These are phyloP conservation scores for Dasyurus viverrinus DNA, from an alignment of 2,113 vertebrate genomes.

Conservation along the genomic window DNA sequence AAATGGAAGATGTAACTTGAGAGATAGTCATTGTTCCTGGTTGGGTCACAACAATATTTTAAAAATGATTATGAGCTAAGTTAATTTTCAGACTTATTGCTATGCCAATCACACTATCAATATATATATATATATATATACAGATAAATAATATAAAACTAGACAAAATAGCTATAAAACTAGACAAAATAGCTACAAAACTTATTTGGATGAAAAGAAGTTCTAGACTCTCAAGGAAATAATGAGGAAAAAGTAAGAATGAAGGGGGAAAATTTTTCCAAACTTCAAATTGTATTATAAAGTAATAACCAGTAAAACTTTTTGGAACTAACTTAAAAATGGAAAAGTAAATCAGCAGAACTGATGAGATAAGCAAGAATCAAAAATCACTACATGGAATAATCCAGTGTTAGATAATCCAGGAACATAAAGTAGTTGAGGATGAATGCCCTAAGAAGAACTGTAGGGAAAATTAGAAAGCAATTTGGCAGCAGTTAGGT, in stretches of 20 bases:
- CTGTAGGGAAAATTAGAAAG: not conserved
- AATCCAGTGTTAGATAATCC: not conserved
- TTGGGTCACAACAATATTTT: not conserved
- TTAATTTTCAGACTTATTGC: not conserved
- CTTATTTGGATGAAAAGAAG: not conserved
- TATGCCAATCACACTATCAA: not conserved
- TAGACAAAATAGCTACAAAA: not conserved
- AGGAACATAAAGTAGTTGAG: not conserved
- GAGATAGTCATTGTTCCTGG: not conserved
- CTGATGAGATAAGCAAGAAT: not conserved
- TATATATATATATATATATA: no score
- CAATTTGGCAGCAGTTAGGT: not conserved
- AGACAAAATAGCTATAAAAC: not conserved
- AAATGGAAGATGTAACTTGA: constrained; percentile 29
- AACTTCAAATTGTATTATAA: not conserved
- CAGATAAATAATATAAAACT: no score
- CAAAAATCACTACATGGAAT: not conserved
- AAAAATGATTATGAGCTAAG: not conserved
- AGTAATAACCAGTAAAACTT: not conserved
- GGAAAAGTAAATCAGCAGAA: not conserved
- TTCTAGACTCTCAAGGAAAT: not conserved
- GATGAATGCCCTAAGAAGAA: not conserved
- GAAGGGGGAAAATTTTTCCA: not conserved
- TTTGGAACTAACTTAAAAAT: not conserved
- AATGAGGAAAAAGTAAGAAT: not conserved